Evolutionary conservation across 2,113 vertebrate species (phyloP), one percentile per base, ranked within the genome.

Genomic region (Sminthopsis crassicaudata): DNA sequence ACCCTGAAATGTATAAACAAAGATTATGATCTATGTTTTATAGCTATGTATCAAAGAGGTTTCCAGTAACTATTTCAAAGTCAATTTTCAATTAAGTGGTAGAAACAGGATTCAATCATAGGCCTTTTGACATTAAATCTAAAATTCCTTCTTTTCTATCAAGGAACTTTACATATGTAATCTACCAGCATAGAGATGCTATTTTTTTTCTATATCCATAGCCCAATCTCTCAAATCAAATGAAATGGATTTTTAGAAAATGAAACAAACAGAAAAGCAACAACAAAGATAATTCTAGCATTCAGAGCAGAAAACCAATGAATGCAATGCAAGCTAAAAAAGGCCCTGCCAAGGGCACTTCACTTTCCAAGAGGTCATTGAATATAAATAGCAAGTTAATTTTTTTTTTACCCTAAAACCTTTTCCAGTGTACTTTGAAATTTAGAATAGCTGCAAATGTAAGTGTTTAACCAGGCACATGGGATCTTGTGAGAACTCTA

Each of bases 351-450:
- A 51, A 93, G 92, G 55, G 2, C 19, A 95, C 95, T 97, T 93
- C 89, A 95, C 53, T 91, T 97, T 97, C 92, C 57, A 91, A 96
- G 92, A 91, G 8, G 23, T 98, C 97, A 94, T 52, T 94, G 24
- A 84, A 60, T 90, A 96, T 92, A 96, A 76, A 94, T 22, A 94
- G 36, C 92, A 91, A 95, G 55, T 0, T 0, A 97, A 67, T 96
- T 97, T 92, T 92, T 96, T 91, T 53, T 94, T 76, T 0, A 46
- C 46, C 42, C 52, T 96, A 54, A 93, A 95, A 90, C 60, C 42
- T 96, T 97, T 57, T 93, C 94, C 91, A 96, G 8, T 0, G 1
- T 91, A 8, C 2, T 95, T 91, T 96, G 91, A 9, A 16, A 48
- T 30, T 48, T 54, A 26, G 22, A 24, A 91, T 0, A 50, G 6